Percentiles rank a stretch among this genome's conserved stretches.
phyloP scores from a whole-genome alignment of 1,140 invertebrate genomes.

The Pteromalus puparum region DNA sequence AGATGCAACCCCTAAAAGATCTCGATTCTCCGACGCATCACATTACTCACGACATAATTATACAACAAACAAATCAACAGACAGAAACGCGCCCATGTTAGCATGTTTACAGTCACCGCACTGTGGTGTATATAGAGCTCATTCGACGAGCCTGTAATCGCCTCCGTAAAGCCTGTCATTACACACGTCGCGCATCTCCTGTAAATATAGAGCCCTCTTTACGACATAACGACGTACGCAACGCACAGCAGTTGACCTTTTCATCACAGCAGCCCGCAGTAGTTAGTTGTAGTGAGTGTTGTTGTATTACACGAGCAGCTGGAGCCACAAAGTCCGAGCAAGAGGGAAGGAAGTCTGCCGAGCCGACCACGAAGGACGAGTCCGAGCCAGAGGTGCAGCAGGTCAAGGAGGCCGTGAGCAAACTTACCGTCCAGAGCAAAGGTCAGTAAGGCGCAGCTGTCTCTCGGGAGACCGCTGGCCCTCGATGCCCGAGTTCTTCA shows the following conservation, averaged over 20 bases:
- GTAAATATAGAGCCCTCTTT: background rate
- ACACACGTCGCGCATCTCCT: background rate
- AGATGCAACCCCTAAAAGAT: too few species aligned
- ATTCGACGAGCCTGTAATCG: background rate
- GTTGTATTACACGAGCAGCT: constrained; percentile 31
- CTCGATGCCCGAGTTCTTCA: background rate
- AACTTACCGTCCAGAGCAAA: constrained; percentile 76
- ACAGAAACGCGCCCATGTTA: too few species aligned
- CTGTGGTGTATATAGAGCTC: too few species aligned
- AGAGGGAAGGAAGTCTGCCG: background rate
- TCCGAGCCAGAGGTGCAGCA: constrained; percentile 81
- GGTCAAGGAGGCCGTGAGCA: constrained; percentile 82
- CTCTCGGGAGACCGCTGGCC: background rate
- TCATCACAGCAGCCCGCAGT: background rate
- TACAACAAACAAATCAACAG: too few species aligned
- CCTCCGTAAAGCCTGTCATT: background rate
- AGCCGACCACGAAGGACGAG: constrained; percentile 56
- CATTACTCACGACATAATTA: too few species aligned
- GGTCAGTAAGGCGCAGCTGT: constrained; percentile 65
- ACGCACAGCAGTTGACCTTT: background rate
- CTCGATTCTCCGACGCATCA: too few species aligned
- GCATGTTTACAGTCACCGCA: too few species aligned
- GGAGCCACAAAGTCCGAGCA: background rate
- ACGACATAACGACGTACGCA: background rate
- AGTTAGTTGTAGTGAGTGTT: constrained; percentile 42